phyloP scores from a whole-genome alignment of 2,113 vertebrate genomes.

The Ellobius talpinus region DNA sequence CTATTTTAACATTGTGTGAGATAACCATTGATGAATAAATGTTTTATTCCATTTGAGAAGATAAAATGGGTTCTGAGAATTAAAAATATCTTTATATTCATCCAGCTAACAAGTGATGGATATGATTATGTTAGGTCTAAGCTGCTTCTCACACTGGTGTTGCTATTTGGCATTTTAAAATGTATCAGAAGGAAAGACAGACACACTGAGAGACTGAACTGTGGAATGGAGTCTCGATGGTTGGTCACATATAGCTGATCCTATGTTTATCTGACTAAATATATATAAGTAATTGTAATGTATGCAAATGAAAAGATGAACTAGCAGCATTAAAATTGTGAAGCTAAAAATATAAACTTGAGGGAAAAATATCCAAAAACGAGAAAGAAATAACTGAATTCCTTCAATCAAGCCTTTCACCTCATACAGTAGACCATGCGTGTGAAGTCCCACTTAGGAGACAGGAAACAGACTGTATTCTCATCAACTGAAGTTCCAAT shows the following conservation, averaged over 20 bases:
- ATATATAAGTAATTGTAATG: background rate
- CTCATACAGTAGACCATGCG: background rate
- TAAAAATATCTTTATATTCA: background rate
- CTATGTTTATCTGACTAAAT: background rate
- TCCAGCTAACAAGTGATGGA: background rate
- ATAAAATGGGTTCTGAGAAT: background rate
- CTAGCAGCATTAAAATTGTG: background rate
- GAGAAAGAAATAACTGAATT: background rate
- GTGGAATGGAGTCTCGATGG: background rate
- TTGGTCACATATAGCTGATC: background rate
- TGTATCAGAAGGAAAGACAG: background rate
- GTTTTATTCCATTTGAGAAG: background rate
- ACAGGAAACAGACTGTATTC: background rate
- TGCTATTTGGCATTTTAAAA: conserved; percentile 42
- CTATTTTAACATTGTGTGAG: background rate
- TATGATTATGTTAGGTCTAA: background rate
- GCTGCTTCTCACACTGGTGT: background rate
- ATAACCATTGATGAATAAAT: background rate
- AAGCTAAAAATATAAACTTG: background rate
- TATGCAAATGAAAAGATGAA: background rate
- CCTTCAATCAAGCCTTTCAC: background rate
- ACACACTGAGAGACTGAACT: background rate
- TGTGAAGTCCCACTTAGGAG: background rate
- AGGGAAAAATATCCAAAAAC: background rate
- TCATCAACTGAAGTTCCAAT: background rate